phyloP scores from a whole-genome alignment of 2,797 vertebrate species.

The Steatocranus sp. region DNA sequence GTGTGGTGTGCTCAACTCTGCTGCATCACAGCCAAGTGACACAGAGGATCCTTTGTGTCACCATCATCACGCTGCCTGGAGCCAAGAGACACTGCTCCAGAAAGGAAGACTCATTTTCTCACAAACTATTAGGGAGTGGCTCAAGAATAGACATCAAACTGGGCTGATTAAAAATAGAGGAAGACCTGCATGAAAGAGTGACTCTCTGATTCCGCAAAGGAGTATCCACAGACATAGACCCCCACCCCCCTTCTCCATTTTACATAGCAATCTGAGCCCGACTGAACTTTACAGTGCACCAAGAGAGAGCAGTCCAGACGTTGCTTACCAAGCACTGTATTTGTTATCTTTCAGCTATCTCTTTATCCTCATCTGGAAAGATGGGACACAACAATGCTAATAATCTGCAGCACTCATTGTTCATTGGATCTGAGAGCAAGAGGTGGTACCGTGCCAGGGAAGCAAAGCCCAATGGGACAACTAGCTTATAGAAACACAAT shows the following conservation, averaged over 20 bases:
- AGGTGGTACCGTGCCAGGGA: slow-evolving; percentile 7
- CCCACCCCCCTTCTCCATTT: background rate
- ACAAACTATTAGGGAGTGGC: slow-evolving; percentile 60
- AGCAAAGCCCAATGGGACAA: slow-evolving; percentile 11
- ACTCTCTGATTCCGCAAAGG: slow-evolving; percentile 25
- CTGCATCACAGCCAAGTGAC: slow-evolving; percentile 65
- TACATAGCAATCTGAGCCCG: background rate
- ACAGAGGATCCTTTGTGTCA: slow-evolving; percentile 71
- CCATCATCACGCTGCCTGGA: slow-evolving; percentile 58
- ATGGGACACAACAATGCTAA: background rate
- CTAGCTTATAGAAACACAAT: slow-evolving; percentile 38
- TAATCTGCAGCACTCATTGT: background rate
- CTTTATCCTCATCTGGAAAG: background rate
- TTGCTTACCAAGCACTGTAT: slow-evolving; percentile 9
- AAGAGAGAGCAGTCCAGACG: background rate
- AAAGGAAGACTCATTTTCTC: slow-evolving; percentile 67
- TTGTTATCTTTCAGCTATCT: background rate
- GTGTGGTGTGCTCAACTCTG: slow-evolving; percentile 34
- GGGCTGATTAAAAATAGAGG: slow-evolving; percentile 75
- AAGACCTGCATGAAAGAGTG: slow-evolving; percentile 29
- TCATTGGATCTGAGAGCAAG: slow-evolving; percentile 5
- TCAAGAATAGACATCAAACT: slow-evolving; percentile 74
- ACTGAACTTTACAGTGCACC: slow-evolving; percentile 1
- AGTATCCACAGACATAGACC: background rate
- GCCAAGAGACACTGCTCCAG: slow-evolving; percentile 66